A percentile compares a stretch with the other conserved stretches of the same genome.
phyloP scores from a whole-genome alignment of 2,797 vertebrate species.

The Gorsachius magnificus region DNA sequence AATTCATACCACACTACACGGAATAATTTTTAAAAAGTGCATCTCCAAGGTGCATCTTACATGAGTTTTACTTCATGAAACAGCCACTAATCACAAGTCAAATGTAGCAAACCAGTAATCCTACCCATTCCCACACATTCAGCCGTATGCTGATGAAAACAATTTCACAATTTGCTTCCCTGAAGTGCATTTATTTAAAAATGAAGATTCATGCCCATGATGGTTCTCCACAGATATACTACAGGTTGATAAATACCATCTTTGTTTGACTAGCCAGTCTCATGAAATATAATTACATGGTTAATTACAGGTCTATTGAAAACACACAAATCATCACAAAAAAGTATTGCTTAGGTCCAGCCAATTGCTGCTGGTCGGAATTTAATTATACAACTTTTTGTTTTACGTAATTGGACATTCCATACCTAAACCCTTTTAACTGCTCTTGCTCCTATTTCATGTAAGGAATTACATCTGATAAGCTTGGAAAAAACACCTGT shows the following conservation, averaged over 20 bases:
- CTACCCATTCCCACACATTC: neutral
- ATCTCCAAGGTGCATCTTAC: neutral
- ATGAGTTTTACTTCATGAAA: neutral
- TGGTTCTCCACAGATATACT: neutral
- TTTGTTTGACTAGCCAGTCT: conserved; percentile 14
- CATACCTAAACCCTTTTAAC: neutral
- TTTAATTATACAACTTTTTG: neutral
- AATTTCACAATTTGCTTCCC: conserved; percentile 19
- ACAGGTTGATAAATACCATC: conserved; percentile 24
- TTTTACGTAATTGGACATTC: neutral
- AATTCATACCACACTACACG: neutral
- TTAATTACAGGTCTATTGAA: conserved; percentile 34
- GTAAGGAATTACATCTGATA: neutral
- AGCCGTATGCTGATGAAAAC: neutral
- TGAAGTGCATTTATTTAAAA: neutral
- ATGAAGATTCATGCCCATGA: neutral
- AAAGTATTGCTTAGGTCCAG: neutral
- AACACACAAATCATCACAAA: neutral
- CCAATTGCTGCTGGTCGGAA: neutral
- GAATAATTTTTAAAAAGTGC: neutral
- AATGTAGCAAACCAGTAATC: neutral
- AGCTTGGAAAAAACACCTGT: neutral
- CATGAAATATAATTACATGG: conserved; percentile 28
- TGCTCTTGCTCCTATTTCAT: neutral
- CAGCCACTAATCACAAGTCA: neutral